Evolutionary conservation across 1,140 invertebrate genomes (phyloP), one percentile per base, ranked within the genome.

Genomic region (Proales similis): DNA sequence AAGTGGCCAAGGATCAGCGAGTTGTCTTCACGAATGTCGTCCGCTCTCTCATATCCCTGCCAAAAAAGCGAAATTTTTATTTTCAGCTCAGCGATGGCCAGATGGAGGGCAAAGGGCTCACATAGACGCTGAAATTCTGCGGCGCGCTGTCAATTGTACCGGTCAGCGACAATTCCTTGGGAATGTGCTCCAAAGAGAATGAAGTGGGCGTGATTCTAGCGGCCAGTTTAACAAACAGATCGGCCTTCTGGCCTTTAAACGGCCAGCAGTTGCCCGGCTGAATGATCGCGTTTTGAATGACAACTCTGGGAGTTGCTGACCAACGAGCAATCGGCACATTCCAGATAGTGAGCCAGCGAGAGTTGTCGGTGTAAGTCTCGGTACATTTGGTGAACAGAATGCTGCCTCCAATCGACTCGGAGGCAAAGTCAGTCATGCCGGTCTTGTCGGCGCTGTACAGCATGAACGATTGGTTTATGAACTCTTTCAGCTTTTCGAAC

Each of bases 191-290:
- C 7, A 49, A 11, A 19, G 33, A 32, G 27, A 63, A 49, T 39
- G 32, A 27, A 4, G 22, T 63, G 3, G 48, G 47, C 4, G 4
- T 27, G 6, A 51, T 39, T 30, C 29, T 45, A 22, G 45, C 38
- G 1, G 47, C 38, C n/a, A 63, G 26, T 63, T 63, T 63, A 43
- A 63, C 53, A 32, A 63, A 30, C 1, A 63, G 17, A 42, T 36
- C 32, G 12, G 26, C 62, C 33, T 63, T 42, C 26, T 30, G 4
- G 17, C 62, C 62, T 43, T 49, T 49, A 27, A 63, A 49, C 20
- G 62, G n/a, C 47, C 47, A 63, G 24, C 62, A 63, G 33, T 63
- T 42, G 4, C 62, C 62, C n/a, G 62, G 62, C 14, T 63, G 42
- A 33, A 63, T 39, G 26, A 46, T 45, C 2, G 43, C 32, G 14